Conservation (phyloP, 2,888 invertebrate species). For the Sclerodermus sp. region DNA sequence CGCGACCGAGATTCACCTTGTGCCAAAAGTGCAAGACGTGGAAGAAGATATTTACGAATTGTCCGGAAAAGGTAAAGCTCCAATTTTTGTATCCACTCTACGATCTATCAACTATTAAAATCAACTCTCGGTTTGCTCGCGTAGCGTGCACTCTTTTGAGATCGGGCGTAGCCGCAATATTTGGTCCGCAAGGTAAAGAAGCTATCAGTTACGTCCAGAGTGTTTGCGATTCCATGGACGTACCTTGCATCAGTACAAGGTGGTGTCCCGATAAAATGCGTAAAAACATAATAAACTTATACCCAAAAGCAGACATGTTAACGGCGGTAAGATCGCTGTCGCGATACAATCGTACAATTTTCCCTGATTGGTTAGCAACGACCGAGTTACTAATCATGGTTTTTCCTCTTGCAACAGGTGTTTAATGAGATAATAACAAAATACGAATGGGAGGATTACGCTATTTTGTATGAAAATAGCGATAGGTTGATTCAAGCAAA, state of each 20-base stretch:
- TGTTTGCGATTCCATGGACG: conserved; percentile 76
- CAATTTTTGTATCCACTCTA: no score
- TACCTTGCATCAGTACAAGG: conserved; percentile 79
- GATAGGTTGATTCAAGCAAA: conserved; percentile 73
- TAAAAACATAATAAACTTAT: conserved; percentile 70
- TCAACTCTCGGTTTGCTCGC: no score
- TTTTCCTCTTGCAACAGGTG: conserved; percentile 52
- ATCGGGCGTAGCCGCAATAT: conserved; percentile 73
- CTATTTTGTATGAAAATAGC: conserved; percentile 81
- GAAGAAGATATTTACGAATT: neutral
- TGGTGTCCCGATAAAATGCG: conserved; percentile 65
- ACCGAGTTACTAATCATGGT: no score
- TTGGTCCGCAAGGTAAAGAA: conserved; percentile 73
- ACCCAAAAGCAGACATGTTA: conserved; percentile 69
- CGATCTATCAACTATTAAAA: no score
- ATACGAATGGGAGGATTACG: conserved; percentile 81
- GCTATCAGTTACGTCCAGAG: conserved; percentile 77
- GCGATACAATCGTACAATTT: neutral
- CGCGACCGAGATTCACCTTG: neutral
- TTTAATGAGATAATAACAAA: conserved; percentile 70
- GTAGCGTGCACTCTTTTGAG: conserved; percentile 61
- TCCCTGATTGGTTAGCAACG: no score
- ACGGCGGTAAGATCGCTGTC: conserved; percentile 53
- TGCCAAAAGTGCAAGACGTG: neutral
- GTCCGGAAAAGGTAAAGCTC: neutral